phyloP scores from a whole-genome alignment of 2,888 invertebrate genomes.

The Drosophila suboccidentalis region DNA sequence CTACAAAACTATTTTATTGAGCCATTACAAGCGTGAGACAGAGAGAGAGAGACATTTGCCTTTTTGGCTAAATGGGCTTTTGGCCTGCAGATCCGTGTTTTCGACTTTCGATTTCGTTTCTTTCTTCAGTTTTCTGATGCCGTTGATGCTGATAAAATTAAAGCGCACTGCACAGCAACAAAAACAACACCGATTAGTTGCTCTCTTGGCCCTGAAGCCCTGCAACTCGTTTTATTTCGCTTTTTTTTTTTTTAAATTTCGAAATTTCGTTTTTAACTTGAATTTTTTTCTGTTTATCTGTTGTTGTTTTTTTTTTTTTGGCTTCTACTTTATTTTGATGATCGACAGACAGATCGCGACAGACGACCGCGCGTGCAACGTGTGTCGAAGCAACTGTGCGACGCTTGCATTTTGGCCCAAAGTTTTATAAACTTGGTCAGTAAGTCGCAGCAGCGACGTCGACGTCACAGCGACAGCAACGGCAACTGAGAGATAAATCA shows the following conservation, averaged over 20 bases:
- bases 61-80: not conserved
- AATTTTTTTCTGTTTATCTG: constrained; percentile 21
- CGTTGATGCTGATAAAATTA: constrained; percentile 53
- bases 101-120: constrained; percentile 79
- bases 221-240: constrained; percentile 70
- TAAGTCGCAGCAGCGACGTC: constrained; percentile 47
- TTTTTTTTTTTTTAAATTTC: constrained; percentile 23
- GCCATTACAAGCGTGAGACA: constrained; percentile 24
- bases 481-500: constrained; percentile 74
- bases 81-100: constrained; percentile 46
- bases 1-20: constrained; percentile 34
- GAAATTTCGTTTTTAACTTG: constrained; percentile 57
- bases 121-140: constrained; percentile 18
- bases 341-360: constrained; percentile 22
- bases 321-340: constrained; percentile 34
- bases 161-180: constrained; percentile 71
- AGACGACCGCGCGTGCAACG: constrained; percentile 73
- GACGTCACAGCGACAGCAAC: constrained; percentile 20
- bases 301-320: constrained; percentile 14
- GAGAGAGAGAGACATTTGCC: not conserved
- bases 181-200: constrained; percentile 36
- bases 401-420: constrained; percentile 78
- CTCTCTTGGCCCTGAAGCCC: constrained; percentile 62
- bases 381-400: constrained; percentile 77
- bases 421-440: constrained; percentile 82